Evolutionary conservation across 2,113 vertebrate genomes (phyloP).

Genomic region (Istiophorus platypterus): DNA sequence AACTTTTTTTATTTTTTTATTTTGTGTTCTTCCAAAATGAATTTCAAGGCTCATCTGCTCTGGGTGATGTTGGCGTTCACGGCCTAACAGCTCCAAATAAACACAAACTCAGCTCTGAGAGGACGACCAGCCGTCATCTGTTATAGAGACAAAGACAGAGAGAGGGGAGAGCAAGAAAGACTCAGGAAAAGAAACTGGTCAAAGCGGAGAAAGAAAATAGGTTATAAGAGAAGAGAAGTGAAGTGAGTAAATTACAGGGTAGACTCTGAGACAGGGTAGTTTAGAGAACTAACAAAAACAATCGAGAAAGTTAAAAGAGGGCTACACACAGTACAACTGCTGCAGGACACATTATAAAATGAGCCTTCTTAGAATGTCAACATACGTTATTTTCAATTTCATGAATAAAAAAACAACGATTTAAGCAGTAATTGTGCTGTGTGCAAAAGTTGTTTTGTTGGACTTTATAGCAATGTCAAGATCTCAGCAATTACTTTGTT

Average conservation of each 20-base stretch:
- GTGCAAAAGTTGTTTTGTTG: background rate
- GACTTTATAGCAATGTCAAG: background rate
- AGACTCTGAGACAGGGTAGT: background rate
- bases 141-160: constrained; percentile 38
- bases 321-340: background rate
- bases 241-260: background rate
- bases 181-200: background rate
- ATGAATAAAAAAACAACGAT: too few species aligned
- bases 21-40: constrained; percentile 69
- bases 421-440: too few species aligned
- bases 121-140: constrained; percentile 33
- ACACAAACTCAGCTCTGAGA: constrained; percentile 54
- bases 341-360: too few species aligned
- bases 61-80: constrained; percentile 61
- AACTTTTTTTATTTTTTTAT: constrained; percentile 49
- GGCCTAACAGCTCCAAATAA: constrained; percentile 59
- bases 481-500: background rate
- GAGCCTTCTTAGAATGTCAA: too few species aligned
- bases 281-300: too few species aligned
- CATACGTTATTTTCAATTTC: too few species aligned
- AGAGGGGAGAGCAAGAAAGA: background rate
- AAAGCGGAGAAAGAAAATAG: background rate
- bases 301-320: too few species aligned
- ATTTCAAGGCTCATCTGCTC: constrained; percentile 82
- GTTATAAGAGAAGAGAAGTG: background rate